Evolutionary conservation across 2,888 invertebrate genomes (phyloP), one percentile per base, ranked within the genome.

Genomic region (Catocala sponsa): DNA sequence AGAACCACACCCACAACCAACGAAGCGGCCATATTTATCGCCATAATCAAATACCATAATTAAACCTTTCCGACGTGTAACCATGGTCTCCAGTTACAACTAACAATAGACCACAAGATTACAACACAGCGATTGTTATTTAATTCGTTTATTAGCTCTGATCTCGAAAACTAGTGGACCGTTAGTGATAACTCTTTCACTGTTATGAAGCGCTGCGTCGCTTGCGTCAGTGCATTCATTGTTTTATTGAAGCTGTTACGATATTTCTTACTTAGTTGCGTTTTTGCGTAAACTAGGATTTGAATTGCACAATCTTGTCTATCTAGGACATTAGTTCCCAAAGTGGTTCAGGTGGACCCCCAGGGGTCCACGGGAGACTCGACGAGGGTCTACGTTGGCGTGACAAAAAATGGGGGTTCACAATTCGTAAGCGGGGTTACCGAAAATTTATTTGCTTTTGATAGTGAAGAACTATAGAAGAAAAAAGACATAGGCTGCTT

Each of bases 111-210:
- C 32, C 47, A 50, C 53, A 49, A 9, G n/a, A 46, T 46, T 46
- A 46, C 46, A 65, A 75, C 44, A 57, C 42, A 6, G 41, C 0
- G 25, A 11, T 56, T 62, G 49, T 55, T 47, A 41, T 44, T 60
- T 51, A 43, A 55, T 62, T 48, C 33, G 33, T 59, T 55, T 50
- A 50, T 57, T 51, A 41, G 43, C 44, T 12, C 11, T 62, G 65
- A 69, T 74, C 72, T 69, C 63, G 12, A 75, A 72, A 74, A 52
- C 65, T 63, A 62, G 61, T 74, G 63, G 54, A 67, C 63, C 66
- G 63, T 58, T 52, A 35, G 47, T 6, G 72, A 69, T 61, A 35
- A 57, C 38, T 68, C 53, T 61, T 63, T 51, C 60, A 51, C 12
- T 43, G 35, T 70, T 62, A 50, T 56, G 53, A 46, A 43, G 33